Base-by-base conservation (phyloP, 2,113 vertebrate genomes). In the Nothocercus nigrocapillus region DNA sequence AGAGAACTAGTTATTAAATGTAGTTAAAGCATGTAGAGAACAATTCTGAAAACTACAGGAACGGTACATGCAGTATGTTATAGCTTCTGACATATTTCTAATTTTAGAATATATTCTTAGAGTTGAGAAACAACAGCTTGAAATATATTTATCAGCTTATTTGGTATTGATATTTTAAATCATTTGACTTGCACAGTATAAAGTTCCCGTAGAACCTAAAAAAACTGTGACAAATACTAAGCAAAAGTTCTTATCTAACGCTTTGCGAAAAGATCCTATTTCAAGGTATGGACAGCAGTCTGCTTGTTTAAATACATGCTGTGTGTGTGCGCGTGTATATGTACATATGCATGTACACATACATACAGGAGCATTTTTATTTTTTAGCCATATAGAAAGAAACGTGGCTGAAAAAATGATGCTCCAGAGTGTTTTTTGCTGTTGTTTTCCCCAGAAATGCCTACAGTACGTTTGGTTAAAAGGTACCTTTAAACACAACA, bases 381-480 rank as follows among this genome's bases (percentile, higher is more conserved):
- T 56, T 56, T 56, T 56, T 18, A 58, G 54, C 30, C 54, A 32
- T 85, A 9, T 54, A 63, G 24, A 30, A 61, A 30, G 64, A 6
- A 68, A 61, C 53, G 30, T 49, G n/a, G 42, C 77, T 85, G 67
- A 79, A 91, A 91, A 94, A 53, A 11, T 24, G 49, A 88, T 76
- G 24, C 64, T 84, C 69, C 63, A 14, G 85, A 40, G 15, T 51
- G 16, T 64, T 82, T 54, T 90, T 76, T 54, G 7, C 24, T 28
- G 25, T 8, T 28, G 13, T 28, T 54, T 54, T 16, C 8, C 53
- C 87, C 30, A 62, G 87, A 89, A 97, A 44, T 18, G 7, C 49
- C 18, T 91, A 89, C 49, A 42, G n/a, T 47, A 79, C 3, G 93
- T 94, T 94, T 95, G 47, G 47, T 78, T 96, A 93, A 96, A 95